Conservation (phyloP, 2,888 invertebrate genomes). For the Trichogramma dendrolimi region DNA sequence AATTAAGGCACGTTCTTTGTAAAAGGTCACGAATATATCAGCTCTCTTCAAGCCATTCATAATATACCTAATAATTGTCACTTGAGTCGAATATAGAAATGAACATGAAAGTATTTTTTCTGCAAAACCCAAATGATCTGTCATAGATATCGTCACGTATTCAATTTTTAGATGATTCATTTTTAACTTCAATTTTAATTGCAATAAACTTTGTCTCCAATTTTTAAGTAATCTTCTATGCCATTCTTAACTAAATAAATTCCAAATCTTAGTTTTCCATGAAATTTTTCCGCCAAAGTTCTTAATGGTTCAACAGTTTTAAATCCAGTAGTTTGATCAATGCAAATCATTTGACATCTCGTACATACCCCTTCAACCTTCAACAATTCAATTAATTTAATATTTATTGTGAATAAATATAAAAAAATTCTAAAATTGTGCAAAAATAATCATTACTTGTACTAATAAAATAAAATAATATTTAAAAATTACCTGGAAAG, state of each 20-base stretch:
- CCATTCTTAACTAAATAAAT: constrained; percentile 60
- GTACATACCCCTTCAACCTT: constrained; percentile 78
- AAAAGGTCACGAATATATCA: too few relatives aligned
- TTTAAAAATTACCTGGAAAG: constrained; percentile 59
- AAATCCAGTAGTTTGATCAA: constrained; percentile 79
- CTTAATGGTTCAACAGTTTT: constrained; percentile 75
- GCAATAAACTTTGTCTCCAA: constrained; percentile 38
- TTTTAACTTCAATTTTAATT: constrained; percentile 19
- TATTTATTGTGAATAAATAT: not conserved
- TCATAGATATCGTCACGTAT: too few relatives aligned
- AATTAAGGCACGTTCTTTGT: too few relatives aligned
- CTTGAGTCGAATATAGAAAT: too few relatives aligned
- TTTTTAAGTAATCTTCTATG: constrained; percentile 32
- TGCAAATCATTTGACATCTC: constrained; percentile 94
- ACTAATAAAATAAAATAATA: not conserved
- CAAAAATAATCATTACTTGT: not conserved
- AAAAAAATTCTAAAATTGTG: not conserved
- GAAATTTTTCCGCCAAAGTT: constrained; percentile 69
- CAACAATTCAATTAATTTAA: constrained; percentile 27
- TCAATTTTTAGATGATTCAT: too few relatives aligned
- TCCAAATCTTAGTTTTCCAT: constrained; percentile 77
- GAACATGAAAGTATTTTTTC: too few relatives aligned
- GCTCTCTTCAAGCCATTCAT: too few relatives aligned
- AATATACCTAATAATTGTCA: too few relatives aligned
- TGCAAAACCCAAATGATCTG: too few relatives aligned